Evolutionary conservation across 1,140 invertebrate genomes (phyloP).

Genomic region (Drosophila tristis): DNA sequence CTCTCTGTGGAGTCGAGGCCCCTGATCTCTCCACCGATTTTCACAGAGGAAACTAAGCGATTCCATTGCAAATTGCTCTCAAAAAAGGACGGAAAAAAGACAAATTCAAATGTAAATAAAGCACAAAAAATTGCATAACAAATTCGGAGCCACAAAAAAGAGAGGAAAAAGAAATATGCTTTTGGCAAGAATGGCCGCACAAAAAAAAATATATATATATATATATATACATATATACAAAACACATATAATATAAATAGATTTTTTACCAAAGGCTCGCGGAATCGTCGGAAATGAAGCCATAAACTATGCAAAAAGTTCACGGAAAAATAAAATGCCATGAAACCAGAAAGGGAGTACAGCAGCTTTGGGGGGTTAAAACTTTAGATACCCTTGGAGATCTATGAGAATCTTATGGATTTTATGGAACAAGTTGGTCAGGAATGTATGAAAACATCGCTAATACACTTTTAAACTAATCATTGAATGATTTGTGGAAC

Average conservation of each 20-base stretch:
- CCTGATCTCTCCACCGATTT: slow-evolving; percentile 30
- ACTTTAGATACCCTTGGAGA: no score
- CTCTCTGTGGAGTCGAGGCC: neutral
- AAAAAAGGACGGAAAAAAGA: slow-evolving; percentile 19
- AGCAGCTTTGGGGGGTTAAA: no score
- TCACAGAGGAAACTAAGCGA: slow-evolving; percentile 58
- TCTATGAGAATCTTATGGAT: no score
- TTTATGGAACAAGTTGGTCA: no score
- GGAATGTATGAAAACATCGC: no score
- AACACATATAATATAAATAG: slow-evolving; percentile 59
- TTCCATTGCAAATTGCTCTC: slow-evolving; percentile 56
- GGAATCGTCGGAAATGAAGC: slow-evolving; percentile 70
- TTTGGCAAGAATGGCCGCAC: slow-evolving; percentile 27
- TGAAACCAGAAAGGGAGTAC: no score
- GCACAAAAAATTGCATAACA: slow-evolving; percentile 51
- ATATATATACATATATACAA: slow-evolving; percentile 12
- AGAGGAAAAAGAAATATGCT: slow-evolving; percentile 58
- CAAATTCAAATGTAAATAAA: slow-evolving; percentile 58
- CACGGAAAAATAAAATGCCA: neutral
- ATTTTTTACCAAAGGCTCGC: slow-evolving; percentile 57
- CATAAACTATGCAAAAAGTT: slow-evolving; percentile 64
- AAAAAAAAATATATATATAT: slow-evolving; percentile 17
- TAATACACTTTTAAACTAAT: no score
- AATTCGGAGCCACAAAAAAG: slow-evolving; percentile 46
- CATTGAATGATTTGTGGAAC: no score